These are phyloP conservation scores for Andrena praecox DNA, from an alignment of 2,888 invertebrate genomes.

Conservation along the genomic window DNA sequence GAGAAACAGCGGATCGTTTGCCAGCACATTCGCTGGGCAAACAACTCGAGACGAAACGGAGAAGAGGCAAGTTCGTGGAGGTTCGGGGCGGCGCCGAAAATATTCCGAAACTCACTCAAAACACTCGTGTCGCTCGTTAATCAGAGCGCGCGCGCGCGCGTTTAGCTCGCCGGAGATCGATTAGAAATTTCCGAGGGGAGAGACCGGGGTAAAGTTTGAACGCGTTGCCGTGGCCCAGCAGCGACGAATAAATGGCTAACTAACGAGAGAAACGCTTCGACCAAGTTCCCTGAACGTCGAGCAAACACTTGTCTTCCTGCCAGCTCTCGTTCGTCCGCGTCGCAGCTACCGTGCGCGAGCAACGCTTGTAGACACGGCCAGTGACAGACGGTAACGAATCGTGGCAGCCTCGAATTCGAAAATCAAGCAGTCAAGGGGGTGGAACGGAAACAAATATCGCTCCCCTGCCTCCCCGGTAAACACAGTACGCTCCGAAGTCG, in stretches of 20 bases:
- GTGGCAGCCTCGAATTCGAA: conserved; percentile 26
- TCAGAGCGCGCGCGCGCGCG: conserved; percentile 7
- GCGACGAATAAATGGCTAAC: conserved; percentile 29
- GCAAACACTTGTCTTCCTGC: conserved; percentile 25
- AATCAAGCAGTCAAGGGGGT: conserved; percentile 17
- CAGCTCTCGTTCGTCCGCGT: conserved; percentile 2
- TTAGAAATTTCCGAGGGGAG: conserved; percentile 3
- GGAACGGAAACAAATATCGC: conserved; percentile 30
- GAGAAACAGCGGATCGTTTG: too few relatives aligned
- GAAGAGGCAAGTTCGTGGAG: not conserved
- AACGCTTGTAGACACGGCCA: conserved; percentile 8
- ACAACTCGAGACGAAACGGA: not conserved
- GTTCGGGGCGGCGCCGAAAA: not conserved
- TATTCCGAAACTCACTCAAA: not conserved
- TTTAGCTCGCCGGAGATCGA: too few relatives aligned
- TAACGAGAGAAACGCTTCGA: conserved; percentile 33
- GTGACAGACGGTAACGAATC: conserved; percentile 41
- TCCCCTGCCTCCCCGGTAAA: conserved; percentile 7
- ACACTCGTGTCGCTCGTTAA: conserved; percentile 30
- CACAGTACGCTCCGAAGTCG: not conserved
- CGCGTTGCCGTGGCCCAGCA: not conserved
- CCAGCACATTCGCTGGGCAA: too few relatives aligned
- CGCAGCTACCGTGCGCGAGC: not conserved
- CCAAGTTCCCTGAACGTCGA: conserved; percentile 26
- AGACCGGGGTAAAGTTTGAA: conserved; percentile 11